These are phyloP conservation scores for Montipora efflorescens DNA, from an alignment of 64 coral and sea anemone genomes.

Conservation along the genomic window DNA sequence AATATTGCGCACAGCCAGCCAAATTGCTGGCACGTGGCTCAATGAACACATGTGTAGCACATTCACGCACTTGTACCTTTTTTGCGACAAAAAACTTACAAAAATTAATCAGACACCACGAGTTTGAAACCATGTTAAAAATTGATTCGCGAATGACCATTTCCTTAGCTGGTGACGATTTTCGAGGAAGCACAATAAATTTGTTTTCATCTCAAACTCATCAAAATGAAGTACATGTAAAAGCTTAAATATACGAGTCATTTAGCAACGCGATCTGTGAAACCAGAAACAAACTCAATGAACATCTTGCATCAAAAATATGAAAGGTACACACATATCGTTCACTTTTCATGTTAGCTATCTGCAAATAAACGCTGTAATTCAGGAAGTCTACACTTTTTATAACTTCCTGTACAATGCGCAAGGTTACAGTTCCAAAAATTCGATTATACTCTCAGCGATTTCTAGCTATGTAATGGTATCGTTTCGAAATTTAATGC, in stretches of 20 bases:
- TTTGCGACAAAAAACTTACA: too few relatives aligned
- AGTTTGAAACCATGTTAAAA: background rate
- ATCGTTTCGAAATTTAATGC: background rate
- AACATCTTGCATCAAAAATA: background rate
- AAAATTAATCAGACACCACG: background rate
- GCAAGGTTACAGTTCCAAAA: background rate
- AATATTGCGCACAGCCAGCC: background rate
- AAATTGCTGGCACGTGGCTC: background rate
- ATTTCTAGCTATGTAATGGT: background rate
- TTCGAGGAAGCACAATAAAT: background rate
- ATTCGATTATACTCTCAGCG: background rate
- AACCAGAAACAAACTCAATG: background rate
- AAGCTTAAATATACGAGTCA: too few relatives aligned
- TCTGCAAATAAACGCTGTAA: background rate
- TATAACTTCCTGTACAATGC: background rate
- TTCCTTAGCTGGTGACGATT: background rate
- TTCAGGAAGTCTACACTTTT: background rate
- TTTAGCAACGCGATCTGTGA: background rate
- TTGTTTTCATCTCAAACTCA: background rate
- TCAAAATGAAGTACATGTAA: background rate
- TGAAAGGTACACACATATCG: background rate
- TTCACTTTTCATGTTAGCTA: slow-evolving; percentile 15
- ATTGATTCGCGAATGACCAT: background rate
- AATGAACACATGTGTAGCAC: background rate
- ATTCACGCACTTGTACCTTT: background rate